These are phyloP conservation scores for Tyto alba DNA, from an alignment of 2,113 vertebrate species.

Conservation along the genomic window DNA sequence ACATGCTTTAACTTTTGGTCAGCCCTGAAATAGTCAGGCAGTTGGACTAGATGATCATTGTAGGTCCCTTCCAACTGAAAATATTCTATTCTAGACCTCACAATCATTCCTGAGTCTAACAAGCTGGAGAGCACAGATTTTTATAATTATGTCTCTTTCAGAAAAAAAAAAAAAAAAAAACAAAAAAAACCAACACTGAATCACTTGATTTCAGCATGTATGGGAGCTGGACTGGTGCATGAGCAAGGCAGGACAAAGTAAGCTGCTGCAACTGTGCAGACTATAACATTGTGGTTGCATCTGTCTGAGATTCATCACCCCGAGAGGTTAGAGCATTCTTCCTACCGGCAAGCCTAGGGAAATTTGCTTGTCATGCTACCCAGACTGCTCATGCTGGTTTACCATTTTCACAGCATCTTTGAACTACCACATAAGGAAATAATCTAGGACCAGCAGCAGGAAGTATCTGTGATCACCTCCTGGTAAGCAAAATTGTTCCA, in stretches of 20 bases:
- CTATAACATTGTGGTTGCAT: not conserved
- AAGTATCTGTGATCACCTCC: constrained; percentile 1
- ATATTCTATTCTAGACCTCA: not conserved
- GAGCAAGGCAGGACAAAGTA: not conserved
- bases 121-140: not conserved
- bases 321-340: not conserved
- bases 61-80: not conserved
- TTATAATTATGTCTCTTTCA: not conserved
- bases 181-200: too few relatives aligned
- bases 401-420: not conserved
- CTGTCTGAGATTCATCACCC: accelerated
- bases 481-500: not conserved
- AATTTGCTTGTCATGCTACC: not conserved
- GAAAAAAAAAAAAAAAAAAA: too few relatives aligned
- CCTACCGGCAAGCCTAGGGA: not conserved
- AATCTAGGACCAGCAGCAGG: not conserved
- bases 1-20: not conserved
- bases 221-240: not conserved
- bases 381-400: not conserved
- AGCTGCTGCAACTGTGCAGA: not conserved
- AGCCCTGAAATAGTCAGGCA: not conserved
- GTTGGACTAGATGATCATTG: not conserved
- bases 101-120: not conserved
- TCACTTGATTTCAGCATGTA: not conserved
- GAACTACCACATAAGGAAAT: not conserved